Conservation (phyloP, 2,797 vertebrate species). For the Euthynnus affinis region DNA sequence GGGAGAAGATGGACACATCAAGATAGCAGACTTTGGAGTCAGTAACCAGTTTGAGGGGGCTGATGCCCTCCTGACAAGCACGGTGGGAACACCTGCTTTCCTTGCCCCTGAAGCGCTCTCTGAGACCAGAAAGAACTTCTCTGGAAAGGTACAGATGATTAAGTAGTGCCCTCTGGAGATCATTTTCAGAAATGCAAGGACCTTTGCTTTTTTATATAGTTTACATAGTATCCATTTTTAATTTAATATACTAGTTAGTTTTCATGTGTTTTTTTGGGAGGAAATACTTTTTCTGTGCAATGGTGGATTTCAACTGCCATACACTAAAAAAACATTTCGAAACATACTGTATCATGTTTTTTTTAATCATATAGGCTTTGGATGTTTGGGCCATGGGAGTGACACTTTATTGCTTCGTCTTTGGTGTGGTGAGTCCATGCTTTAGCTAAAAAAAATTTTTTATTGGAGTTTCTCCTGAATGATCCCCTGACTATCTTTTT, state of each 20-base stretch:
- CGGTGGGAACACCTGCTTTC: conserved; percentile 97
- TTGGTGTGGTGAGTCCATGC: conserved; percentile 91
- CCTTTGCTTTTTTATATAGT: background rate
- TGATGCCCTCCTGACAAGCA: conserved; percentile 96
- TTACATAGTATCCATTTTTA: background rate
- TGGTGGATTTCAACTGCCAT: background rate
- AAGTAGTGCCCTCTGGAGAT: conserved; percentile 53
- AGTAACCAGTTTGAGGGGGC: conserved; percentile 98
- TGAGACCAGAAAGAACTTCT: conserved; percentile 97
- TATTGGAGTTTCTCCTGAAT: conserved; percentile 4
- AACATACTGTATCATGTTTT: background rate
- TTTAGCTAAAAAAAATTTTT: background rate
- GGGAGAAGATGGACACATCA: conserved; percentile 95
- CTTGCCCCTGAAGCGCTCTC: conserved; percentile 96
- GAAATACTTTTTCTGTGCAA: background rate
- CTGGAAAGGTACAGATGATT: conserved; percentile 91
- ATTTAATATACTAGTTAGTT: background rate
- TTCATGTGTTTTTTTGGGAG: background rate
- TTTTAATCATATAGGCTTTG: conserved; percentile 85
- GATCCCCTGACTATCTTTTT: conserved; percentile 11
- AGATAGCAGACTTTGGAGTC: conserved; percentile 98
- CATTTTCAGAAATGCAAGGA: conserved; percentile 31
- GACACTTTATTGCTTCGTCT: conserved; percentile 96
- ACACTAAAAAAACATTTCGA: background rate
- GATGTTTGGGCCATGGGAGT: conserved; percentile 99